Evolutionary conservation across 2,888 invertebrate species (phyloP).

Genomic region (Drosophila pullipes): DNA sequence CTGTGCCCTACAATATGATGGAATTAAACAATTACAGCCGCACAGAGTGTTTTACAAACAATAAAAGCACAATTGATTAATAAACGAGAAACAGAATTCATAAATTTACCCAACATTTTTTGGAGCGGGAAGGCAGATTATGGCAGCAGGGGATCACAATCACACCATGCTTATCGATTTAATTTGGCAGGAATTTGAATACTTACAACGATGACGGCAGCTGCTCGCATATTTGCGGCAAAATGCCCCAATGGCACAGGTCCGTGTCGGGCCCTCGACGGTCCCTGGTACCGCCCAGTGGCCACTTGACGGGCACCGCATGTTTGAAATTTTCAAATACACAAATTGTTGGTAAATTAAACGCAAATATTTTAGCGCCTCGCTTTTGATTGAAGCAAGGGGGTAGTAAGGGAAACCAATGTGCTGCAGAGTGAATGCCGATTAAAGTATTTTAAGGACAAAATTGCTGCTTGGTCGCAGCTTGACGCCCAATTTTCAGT

Average conservation of each 20-base stretch:
- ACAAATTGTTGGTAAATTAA: slow-evolving; percentile 23
- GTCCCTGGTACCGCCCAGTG: not conserved
- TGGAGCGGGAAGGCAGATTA: not conserved
- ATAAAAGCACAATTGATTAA: slow-evolving; percentile 15
- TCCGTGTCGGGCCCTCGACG: not conserved
- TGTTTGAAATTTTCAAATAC: slow-evolving; percentile 24
- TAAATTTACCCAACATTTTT: slow-evolving; percentile 6
- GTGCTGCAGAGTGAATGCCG: not conserved
- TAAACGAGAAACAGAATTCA: slow-evolving; percentile 13
- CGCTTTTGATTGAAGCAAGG: slow-evolving; percentile 1
- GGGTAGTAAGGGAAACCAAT: not conserved
- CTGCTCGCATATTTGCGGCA: slow-evolving; percentile 18
- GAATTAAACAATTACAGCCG: slow-evolving; percentile 14
- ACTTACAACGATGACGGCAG: not conserved
- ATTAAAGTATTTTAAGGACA: slow-evolving; percentile 4
- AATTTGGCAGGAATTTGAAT: slow-evolving; percentile 10
- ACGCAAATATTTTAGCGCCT: slow-evolving; percentile 17
- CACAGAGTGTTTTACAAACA: slow-evolving; percentile 5
- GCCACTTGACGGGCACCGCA: slow-evolving; percentile 17
- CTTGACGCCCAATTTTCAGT: not conserved
- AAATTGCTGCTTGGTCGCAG: slow-evolving; percentile 9
- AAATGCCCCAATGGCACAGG: not conserved
- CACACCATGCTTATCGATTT: slow-evolving; percentile 10
- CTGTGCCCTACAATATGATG: slow-evolving; percentile 7
- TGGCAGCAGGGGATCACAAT: slow-evolving; percentile 2